These are phyloP conservation scores for Brachyrhaphis roseni DNA, from an alignment of 2,797 vertebrate genomes.

Conservation along the genomic window DNA sequence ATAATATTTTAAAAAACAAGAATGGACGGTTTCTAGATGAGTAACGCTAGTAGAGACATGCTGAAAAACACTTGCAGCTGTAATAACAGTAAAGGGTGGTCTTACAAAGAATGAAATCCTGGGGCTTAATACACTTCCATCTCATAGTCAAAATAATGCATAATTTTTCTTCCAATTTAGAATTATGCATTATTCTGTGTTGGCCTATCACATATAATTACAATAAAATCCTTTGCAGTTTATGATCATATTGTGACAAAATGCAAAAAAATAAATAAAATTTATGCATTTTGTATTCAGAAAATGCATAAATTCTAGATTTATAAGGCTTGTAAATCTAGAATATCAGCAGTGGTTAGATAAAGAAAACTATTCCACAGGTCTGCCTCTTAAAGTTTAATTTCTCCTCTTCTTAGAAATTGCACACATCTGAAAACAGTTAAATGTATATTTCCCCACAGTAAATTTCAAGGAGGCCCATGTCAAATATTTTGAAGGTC, in stretches of 20 bases:
- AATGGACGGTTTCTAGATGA: too few relatives aligned
- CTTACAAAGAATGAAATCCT: background rate
- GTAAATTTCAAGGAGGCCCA: constrained; percentile 39
- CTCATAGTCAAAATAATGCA: background rate
- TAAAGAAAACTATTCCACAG: constrained; percentile 1
- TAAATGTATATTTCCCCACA: constrained; percentile 54
- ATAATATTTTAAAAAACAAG: background rate
- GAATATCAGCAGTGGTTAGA: background rate
- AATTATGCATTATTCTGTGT: background rate
- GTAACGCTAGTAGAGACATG: background rate
- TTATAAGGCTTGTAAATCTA: background rate
- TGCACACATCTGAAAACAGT: constrained; percentile 63
- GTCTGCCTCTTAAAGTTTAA: background rate
- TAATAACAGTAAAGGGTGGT: background rate
- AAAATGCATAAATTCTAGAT: background rate
- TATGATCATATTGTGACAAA: background rate
- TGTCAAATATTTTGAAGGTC: constrained; percentile 26
- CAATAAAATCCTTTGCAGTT: background rate
- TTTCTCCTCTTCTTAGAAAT: constrained; percentile 23
- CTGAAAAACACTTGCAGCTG: background rate
- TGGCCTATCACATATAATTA: background rate
- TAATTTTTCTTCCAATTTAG: background rate
- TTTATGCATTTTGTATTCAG: too few relatives aligned
- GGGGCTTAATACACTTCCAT: background rate
- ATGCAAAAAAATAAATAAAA: too few relatives aligned